These are phyloP conservation scores for Ligdia adustata DNA, from an alignment of 2,888 invertebrate species.

Conservation along the genomic window DNA sequence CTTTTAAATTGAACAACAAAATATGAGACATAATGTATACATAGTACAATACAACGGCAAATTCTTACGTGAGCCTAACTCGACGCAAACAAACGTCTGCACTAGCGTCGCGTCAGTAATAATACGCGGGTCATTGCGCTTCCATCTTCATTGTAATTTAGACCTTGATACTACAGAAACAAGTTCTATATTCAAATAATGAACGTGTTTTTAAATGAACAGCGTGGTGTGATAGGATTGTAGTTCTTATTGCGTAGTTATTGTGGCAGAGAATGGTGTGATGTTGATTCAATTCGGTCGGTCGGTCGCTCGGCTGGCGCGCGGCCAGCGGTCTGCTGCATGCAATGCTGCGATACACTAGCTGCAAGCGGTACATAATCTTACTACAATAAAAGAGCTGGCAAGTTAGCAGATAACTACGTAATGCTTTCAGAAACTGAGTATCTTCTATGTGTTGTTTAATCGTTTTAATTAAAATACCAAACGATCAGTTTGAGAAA, in stretches of 20 bases:
- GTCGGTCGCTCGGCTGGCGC: constrained; percentile 8
- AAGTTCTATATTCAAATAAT: constrained; percentile 1
- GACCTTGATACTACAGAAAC: background rate
- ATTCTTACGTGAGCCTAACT: constrained; percentile 16
- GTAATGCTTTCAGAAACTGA: no score
- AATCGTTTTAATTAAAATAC: no score
- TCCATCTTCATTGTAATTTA: constrained; percentile 1
- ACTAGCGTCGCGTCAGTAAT: constrained; percentile 20
- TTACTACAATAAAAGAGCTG: no score
- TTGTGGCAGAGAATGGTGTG: constrained; percentile 10
- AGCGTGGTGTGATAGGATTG: constrained; percentile 1
- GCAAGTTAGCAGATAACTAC: no score
- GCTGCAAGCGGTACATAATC: background rate
- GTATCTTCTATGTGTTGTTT: no score
- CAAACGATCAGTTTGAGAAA: no score
- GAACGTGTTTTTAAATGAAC: background rate
- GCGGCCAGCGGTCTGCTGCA: constrained; percentile 2
- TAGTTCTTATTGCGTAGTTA: constrained; percentile 9
- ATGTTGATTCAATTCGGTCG: constrained; percentile 19
- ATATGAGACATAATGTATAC: no score
- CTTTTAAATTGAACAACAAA: background rate
- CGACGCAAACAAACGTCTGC: constrained; percentile 17
- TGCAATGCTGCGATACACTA: background rate
- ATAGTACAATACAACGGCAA: background rate
- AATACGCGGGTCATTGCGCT: constrained; percentile 10